Evolutionary conservation across 64 coral and sea anemone species (phyloP).

Genomic region (Montipora sp.): DNA sequence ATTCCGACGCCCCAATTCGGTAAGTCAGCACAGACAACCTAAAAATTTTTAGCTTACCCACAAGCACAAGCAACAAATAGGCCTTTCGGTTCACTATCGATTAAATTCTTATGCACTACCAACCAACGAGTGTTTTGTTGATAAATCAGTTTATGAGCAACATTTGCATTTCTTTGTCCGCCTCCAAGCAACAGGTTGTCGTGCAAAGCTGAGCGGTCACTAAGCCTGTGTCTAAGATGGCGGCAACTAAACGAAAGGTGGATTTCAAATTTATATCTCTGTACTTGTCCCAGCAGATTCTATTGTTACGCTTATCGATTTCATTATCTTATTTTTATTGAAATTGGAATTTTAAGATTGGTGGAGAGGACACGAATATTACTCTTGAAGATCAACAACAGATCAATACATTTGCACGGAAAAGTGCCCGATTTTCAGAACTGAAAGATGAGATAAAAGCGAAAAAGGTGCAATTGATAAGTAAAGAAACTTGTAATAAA

Average conservation of each 20-base stretch:
- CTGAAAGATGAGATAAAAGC: conserved; percentile 89
- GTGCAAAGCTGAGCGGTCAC: neutral
- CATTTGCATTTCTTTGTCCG: neutral
- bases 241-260: conserved; percentile 51
- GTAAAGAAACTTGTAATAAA: neutral
- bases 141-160: neutral
- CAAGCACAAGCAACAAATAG: neutral
- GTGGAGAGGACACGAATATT: conserved; percentile 90
- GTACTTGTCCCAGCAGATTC: neutral
- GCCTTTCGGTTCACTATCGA: neutral
- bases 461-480: conserved; percentile 73
- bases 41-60: neutral
- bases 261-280: neutral
- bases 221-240: conserved; percentile 37
- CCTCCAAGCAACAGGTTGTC: conserved; percentile 29
- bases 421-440: conserved; percentile 82
- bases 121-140: neutral
- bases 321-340: neutral
- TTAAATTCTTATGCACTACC: conserved; percentile 12
- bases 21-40: neutral
- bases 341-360: conserved; percentile 21
- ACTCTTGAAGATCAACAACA: conserved; percentile 96
- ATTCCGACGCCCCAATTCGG: neutral
- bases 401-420: conserved; percentile 97
- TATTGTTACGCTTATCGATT: no score